phyloP scores from a whole-genome alignment of 1,140 invertebrate genomes.

The Euglossa dilemma region DNA sequence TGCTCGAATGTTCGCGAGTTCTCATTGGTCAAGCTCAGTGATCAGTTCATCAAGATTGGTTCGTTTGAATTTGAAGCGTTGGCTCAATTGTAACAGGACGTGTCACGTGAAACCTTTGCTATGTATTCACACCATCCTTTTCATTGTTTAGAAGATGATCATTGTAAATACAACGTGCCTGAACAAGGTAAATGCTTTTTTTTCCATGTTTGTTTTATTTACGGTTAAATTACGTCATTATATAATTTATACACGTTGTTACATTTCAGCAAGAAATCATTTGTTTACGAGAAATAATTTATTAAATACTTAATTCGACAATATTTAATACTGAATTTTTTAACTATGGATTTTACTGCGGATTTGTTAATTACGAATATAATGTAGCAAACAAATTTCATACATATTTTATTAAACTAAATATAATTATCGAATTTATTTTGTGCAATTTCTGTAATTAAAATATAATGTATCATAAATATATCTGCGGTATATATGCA shows the following conservation, averaged over 20 bases:
- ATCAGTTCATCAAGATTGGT: constrained; percentile 46
- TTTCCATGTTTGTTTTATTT: constrained; percentile 5
- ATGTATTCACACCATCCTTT: constrained; percentile 20
- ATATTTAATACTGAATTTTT: neutral
- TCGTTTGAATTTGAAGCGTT: constrained; percentile 56
- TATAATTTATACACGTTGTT: no score
- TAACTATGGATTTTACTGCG: no score
- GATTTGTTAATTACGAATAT: neutral
- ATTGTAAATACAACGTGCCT: constrained; percentile 9
- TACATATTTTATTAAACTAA: neutral
- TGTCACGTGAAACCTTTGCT: constrained; percentile 12
- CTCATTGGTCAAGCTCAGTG: constrained; percentile 17
- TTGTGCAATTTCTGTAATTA: neutral
- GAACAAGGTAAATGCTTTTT: neutral
- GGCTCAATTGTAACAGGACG: constrained; percentile 19
- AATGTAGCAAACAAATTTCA: neutral
- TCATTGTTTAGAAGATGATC: constrained; percentile 29
- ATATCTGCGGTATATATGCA: neutral
- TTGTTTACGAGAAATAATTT: neutral
- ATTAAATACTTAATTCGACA: neutral
- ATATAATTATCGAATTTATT: neutral
- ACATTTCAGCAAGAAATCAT: no score
- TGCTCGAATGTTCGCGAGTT: constrained; percentile 9
- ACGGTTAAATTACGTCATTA: neutral
- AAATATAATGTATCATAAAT: neutral